Evolutionary conservation across 2,113 vertebrate species (phyloP).

Genomic region (Glaucidium brasilianum): DNA sequence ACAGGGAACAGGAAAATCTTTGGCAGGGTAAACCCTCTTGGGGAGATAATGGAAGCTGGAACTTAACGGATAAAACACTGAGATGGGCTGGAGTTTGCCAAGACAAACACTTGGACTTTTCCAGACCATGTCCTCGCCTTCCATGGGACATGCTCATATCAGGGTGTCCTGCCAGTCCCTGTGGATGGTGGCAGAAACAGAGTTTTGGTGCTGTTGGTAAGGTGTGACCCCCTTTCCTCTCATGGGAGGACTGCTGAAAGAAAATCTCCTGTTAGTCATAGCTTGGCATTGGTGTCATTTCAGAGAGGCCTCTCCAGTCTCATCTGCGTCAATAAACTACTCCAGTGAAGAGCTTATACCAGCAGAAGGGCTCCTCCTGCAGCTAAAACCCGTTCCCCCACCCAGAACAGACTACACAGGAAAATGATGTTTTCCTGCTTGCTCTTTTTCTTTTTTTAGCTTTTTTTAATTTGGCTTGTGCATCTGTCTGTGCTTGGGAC

Average conservation of each 20-base stretch:
- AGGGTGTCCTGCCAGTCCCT: neutral
- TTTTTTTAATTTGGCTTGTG: neutral
- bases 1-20: neutral
- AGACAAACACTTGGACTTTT: neutral
- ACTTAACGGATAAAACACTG: neutral
- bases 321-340: neutral
- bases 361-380: neutral
- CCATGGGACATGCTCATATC: neutral
- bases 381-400: neutral
- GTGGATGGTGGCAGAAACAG: neutral
- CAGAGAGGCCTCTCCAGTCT: neutral
- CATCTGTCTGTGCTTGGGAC: neutral
- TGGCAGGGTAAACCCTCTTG: neutral
- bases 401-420: neutral
- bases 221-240: neutral
- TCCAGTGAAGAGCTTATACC: neutral
- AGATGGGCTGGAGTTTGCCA: neutral
- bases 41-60: neutral
- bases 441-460: neutral
- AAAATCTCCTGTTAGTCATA: neutral
- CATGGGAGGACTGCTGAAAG: rapidly evolving
- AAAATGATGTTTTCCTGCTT: neutral
- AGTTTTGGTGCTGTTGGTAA: neutral
- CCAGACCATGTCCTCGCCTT: neutral
- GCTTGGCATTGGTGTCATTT: neutral